phyloP scores from a whole-genome alignment of 2,888 invertebrate genomes.

The Sarcophaga caerulescens region DNA sequence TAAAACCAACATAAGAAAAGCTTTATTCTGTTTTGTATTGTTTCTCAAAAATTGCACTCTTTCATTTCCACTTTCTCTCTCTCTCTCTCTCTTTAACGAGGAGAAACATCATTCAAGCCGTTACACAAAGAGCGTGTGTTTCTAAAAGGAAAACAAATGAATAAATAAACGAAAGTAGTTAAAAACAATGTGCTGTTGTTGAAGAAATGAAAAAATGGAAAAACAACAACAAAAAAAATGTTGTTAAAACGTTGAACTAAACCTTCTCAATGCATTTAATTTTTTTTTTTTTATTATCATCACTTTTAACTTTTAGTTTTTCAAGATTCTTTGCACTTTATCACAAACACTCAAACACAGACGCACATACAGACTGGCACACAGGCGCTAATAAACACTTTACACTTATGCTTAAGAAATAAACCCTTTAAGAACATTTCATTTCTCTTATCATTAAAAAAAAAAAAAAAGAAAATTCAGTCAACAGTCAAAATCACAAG shows the following conservation, averaged over 20 bases:
- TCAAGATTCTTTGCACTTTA: background rate
- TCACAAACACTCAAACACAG: background rate
- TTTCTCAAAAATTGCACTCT: background rate
- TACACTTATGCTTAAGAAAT: slow-evolving; percentile 28
- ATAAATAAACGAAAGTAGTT: background rate
- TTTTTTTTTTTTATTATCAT: background rate
- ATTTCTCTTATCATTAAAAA: slow-evolving; percentile 50
- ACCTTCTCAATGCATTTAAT: background rate
- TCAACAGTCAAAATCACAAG: slow-evolving; percentile 54
- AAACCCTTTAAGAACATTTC: slow-evolving; percentile 29
- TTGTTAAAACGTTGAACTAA: slow-evolving; percentile 13
- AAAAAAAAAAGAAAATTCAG: slow-evolving; percentile 48
- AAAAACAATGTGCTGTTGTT: background rate
- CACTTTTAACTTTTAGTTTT: background rate
- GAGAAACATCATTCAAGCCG: background rate
- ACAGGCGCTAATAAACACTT: background rate
- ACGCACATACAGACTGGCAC: background rate
- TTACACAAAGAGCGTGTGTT: background rate
- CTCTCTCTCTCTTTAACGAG: background rate
- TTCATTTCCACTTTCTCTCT: background rate
- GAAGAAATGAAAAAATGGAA: background rate
- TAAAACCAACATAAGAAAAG: background rate
- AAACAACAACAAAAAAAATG: background rate
- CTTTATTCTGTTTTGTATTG: background rate
- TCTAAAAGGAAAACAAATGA: background rate